Conservation (phyloP, 1,140 invertebrate species). For the Drosophila takahashii region DNA sequence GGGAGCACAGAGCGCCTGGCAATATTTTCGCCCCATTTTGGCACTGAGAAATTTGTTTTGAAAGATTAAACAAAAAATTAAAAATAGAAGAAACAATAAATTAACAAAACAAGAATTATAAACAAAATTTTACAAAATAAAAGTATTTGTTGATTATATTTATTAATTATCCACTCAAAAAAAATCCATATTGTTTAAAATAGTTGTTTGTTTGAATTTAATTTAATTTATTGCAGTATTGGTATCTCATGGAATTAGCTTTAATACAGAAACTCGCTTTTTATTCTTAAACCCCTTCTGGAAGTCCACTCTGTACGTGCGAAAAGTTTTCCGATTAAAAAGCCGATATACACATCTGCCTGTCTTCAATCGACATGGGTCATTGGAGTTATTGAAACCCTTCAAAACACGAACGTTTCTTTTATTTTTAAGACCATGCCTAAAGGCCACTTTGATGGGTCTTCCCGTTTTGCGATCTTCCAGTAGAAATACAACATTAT, state of each 20-base stretch:
- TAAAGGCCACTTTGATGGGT: slow-evolving; percentile 24
- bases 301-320: slow-evolving; percentile 22
- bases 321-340: slow-evolving; percentile 2
- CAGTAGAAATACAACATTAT: slow-evolving; percentile 19
- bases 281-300: not conserved
- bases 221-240: not conserved
- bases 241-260: not conserved
- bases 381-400: not conserved
- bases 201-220: too few species aligned
- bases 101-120: not conserved
- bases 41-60: slow-evolving; percentile 8
- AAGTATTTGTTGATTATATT: too few species aligned
- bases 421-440: slow-evolving; percentile 7
- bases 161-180: too few species aligned
- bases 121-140: too few species aligned
- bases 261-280: not conserved
- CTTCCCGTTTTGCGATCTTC: slow-evolving; percentile 5
- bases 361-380: not conserved
- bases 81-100: not conserved
- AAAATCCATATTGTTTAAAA: too few species aligned
- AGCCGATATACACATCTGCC: slow-evolving; percentile 22
- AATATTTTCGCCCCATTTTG: slow-evolving; percentile 8
- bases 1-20: slow-evolving; percentile 13
- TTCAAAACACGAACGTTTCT: slow-evolving; percentile 12
- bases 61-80: too few species aligned